Percentiles rank a stretch among this genome's conserved stretches.
Evolutionary conservation across 23 tunicate species (phyloP).

Genomic region (Ascidia mentula): DNA sequence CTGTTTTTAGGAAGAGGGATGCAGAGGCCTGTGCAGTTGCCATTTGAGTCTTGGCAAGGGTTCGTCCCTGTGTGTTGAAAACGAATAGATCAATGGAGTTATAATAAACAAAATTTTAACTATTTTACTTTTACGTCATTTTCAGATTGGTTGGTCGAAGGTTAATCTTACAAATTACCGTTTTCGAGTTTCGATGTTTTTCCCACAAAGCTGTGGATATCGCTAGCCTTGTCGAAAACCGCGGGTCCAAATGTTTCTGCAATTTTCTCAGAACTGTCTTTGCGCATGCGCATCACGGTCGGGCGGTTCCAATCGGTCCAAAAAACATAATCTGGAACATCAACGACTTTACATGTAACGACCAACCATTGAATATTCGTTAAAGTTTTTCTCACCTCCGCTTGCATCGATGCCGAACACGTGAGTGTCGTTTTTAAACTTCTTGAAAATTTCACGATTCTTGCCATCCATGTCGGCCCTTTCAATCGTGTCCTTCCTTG

Average conservation of each 20-base stretch:
- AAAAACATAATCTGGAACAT: slow-evolving; percentile 34
- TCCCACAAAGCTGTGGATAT: slow-evolving; percentile 32
- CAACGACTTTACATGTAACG: not conserved
- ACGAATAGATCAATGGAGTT: too few relatives aligned
- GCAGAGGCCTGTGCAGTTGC: slow-evolving; percentile 71
- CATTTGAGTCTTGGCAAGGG: slow-evolving; percentile 45
- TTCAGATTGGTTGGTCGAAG: too few relatives aligned
- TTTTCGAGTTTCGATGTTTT: slow-evolving; percentile 2
- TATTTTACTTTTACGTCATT: too few relatives aligned
- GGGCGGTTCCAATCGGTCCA: slow-evolving; percentile 78
- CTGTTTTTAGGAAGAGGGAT: slow-evolving; percentile 51
- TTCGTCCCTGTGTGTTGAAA: slow-evolving; percentile 32
- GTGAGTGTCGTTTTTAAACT: slow-evolving; percentile 22
- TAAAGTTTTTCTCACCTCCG: slow-evolving; percentile 33
- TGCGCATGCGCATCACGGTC: slow-evolving; percentile 24
- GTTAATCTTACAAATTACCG: slow-evolving; percentile 1
- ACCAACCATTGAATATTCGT: not conserved
- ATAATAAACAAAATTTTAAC: too few relatives aligned
- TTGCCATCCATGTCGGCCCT: slow-evolving; percentile 50
- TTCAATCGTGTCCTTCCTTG: slow-evolving; percentile 46
- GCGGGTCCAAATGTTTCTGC: slow-evolving; percentile 64
- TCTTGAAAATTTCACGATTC: slow-evolving; percentile 26
- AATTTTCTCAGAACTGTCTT: not conserved
- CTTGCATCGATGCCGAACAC: slow-evolving; percentile 54
- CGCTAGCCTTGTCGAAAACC: slow-evolving; percentile 68